Percentiles rank a stretch among this genome's conserved stretches.
Evolutionary conservation across 2,797 vertebrate genomes (phyloP).

Genomic region (Clarias pachynema): DNA sequence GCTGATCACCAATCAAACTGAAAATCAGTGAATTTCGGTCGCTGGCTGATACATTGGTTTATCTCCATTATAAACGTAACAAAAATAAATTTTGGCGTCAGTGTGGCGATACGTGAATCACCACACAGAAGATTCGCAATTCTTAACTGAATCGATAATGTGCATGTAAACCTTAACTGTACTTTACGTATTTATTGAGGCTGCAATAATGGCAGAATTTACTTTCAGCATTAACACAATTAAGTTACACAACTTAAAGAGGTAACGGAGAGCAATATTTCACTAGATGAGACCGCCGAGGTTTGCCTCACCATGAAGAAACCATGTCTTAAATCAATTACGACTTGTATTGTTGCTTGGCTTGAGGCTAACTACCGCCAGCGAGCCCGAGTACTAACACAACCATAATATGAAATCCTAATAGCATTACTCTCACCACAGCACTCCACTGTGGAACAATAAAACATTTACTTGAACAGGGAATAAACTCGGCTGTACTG

Average conservation of each 20-base stretch:
- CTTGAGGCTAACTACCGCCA: not conserved
- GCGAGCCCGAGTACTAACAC: not conserved
- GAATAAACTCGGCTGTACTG: not conserved
- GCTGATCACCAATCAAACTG: too few species aligned
- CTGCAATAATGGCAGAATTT: not conserved
- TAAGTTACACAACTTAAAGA: not conserved
- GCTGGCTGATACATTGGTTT: too few species aligned
- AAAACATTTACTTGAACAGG: not conserved
- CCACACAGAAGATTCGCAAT: too few species aligned
- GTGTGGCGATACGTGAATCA: too few species aligned
- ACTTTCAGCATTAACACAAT: not conserved
- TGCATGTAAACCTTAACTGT: not conserved
- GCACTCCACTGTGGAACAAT: not conserved
- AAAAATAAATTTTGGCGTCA: too few species aligned
- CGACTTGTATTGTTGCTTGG: conserved; percentile 27
- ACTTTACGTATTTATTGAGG: not conserved
- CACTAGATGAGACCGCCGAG: conserved; percentile 37
- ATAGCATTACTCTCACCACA: conserved; percentile 3
- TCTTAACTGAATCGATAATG: too few species aligned
- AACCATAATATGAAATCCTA: not conserved
- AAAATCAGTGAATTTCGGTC: too few species aligned
- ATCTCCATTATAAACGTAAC: too few species aligned
- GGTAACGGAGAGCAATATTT: not conserved
- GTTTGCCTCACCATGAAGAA: conserved; percentile 38
- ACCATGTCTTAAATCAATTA: conserved; percentile 48